phyloP scores from a whole-genome alignment of 2,113 vertebrate species.

The Puffinus mauretanicus region DNA sequence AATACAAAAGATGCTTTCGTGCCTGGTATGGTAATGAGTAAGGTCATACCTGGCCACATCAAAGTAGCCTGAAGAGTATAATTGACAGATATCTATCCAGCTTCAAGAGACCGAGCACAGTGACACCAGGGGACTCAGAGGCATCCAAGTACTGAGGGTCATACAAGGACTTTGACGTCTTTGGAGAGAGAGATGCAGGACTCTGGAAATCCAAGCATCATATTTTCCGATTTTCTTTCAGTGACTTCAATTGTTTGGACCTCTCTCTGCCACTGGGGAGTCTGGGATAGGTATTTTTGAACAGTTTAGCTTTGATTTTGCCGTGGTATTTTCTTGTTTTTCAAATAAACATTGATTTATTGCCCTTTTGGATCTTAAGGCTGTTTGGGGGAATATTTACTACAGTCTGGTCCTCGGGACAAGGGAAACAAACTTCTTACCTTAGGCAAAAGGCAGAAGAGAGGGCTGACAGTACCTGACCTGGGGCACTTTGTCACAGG shows the following conservation, averaged over 20 bases:
- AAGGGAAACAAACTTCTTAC: constrained; percentile 48
- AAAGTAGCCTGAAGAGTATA: constrained; percentile 52
- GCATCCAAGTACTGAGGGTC: constrained; percentile 30
- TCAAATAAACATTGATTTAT: constrained; percentile 60
- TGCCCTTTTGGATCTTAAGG: constrained; percentile 15
- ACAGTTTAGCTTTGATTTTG: constrained; percentile 59
- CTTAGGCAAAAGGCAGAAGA: constrained; percentile 48
- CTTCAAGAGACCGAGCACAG: constrained; percentile 11
- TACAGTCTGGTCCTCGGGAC: neutral
- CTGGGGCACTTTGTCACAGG: constrained; percentile 32
- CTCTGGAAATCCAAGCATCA: neutral
- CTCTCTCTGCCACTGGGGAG: constrained; percentile 23
- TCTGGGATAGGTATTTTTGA: constrained; percentile 27
- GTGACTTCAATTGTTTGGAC: constrained; percentile 35
- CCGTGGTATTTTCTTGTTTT: constrained; percentile 44
- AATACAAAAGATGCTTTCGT: constrained; percentile 51
- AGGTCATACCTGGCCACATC: constrained; percentile 61
- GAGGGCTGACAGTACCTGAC: neutral
- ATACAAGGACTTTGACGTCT: constrained; percentile 37
- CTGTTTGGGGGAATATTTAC: constrained; percentile 40
- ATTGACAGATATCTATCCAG: constrained; percentile 64
- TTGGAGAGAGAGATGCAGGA: constrained; percentile 23
- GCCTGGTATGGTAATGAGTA: constrained; percentile 58
- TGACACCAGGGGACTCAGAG: constrained; percentile 24
- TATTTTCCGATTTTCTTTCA: constrained; percentile 24